Evolutionary conservation across 2,113 vertebrate genomes (phyloP), one percentile per base, ranked within the genome.

Genomic region (Heterotilapia buettikoferi): DNA sequence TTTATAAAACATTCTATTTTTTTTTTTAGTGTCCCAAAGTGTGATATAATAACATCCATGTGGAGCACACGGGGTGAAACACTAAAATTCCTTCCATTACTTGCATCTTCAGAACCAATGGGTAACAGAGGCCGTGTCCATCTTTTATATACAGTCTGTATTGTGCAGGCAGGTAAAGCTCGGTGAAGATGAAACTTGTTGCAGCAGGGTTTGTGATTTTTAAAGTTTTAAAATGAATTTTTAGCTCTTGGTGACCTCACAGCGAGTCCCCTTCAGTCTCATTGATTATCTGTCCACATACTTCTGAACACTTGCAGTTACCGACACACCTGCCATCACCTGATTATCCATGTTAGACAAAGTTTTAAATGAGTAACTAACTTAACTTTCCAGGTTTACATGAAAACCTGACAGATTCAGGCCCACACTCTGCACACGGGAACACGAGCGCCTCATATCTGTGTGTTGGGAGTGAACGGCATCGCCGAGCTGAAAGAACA

Each of bases 291-390:
- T 4, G 36, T 21, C 36, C 36, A 68, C 63, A 68, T 38, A 68
- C 63, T 68, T 68, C 19, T 68, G 63, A 40, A 21, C 63, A 14
- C 33, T 13, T 0, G 19, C 63, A 21, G 38, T 24, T 43, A 24
- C n/a, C n/a, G 5, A 24, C 63, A 0, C 71, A 76, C 71, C 68
- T 47, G 68, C 14, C 6, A 1, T 7, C 24, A 45, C 14, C 71
- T 1, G 40, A 1, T 47, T 45, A 29, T 16, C 63, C 63, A 29
- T 1, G 13, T 26, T 5, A 29, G 9, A 0, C 68, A 11, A 76
- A 29, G 43, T 76, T 50, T 76, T 16, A 50, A 19, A 12, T 0
- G 6, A 7, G 16, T 19, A 0, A 31, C 14, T 0, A 59, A 9
- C 7, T 59, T 0, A 29, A 47, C 14, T 47, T 76, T 19, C 0